Base-by-base conservation (phyloP, 2,888 invertebrate species). In the Marasmarcha lunaedactyla region DNA sequence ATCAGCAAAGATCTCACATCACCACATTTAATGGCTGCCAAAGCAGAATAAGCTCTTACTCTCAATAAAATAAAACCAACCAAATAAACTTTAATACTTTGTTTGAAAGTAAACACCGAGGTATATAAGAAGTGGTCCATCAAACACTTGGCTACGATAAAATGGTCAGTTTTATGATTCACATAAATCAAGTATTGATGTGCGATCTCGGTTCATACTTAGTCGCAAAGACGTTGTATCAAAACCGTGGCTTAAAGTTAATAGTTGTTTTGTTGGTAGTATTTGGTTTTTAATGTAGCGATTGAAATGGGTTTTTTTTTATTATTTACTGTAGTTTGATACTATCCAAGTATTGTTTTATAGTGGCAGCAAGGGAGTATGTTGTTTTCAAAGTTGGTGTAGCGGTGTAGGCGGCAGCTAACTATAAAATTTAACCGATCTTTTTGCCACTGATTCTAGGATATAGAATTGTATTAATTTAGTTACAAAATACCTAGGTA, bases 151-250 rank as follows among this genome's bases (percentile, higher is more conserved):
- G 46, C 52, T 47, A 57, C 58, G 57, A 68, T 77, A 73, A 72
- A 77, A 68, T 61, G 72, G 71, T 69, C 67, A 68, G 56, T 59
- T 76, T 76, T 71, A 77, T 57, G 68, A 63, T 51, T 33, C 46
- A 48, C 64, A 60, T 78, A 76, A 78, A 78, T 78, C 77, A 76
- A 59, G 54, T 50, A 67, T 74, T 63, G 71, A 67, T 59, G 54
- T 54, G 50, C 52, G 61, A 67, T 67, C 56, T 20, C 7, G 20
- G 57, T 50, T 41, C 43, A 43, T 54, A 45, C 55, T 55, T 55
- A 57, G 52, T 46, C 47, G 42, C 40, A 46, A 36, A 44, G 49
- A 47, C 46, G 50, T 39, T 37, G 39, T 39, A 55, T 50, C 50
- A 53, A 52, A 56, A 57, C 50, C 47, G 46, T 51, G 41, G 41